Conservation (phyloP, 2,797 vertebrate genomes). For the Perodicticus potto region DNA sequence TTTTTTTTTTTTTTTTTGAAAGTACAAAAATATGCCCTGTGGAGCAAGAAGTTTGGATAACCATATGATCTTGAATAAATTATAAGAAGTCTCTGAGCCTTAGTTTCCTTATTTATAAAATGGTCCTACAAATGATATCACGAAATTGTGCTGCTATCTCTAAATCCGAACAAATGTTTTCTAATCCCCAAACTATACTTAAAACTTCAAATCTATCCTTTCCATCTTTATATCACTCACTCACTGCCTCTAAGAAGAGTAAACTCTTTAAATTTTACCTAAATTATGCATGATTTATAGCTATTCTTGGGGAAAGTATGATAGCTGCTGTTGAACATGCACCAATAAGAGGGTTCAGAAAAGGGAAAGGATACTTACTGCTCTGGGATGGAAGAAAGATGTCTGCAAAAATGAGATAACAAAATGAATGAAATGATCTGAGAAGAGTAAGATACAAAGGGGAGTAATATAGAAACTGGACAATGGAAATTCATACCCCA, state of each 20-base stretch:
- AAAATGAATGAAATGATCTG: neutral
- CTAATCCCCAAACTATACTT: conserved; percentile 16
- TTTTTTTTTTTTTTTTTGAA: neutral
- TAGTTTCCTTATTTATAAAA: neutral
- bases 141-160: neutral
- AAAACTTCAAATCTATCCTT: conserved; percentile 7
- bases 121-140: neutral
- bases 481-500: neutral
- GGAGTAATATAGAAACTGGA: neutral
- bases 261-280: neutral
- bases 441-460: neutral
- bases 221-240: neutral
- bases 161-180: neutral
- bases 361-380: neutral
- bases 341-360: neutral
- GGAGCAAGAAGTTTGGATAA: neutral
- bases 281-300: neutral
- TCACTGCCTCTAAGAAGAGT: neutral
- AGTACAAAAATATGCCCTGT: neutral
- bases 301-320: neutral
- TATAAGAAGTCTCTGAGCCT: neutral
- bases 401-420: neutral
- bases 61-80: neutral
- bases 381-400: neutral
- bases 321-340: neutral